Evolutionary conservation across 2,888 invertebrate species (phyloP), one percentile per base, ranked within the genome.

Genomic region (Sceliomorpha sp.): DNA sequence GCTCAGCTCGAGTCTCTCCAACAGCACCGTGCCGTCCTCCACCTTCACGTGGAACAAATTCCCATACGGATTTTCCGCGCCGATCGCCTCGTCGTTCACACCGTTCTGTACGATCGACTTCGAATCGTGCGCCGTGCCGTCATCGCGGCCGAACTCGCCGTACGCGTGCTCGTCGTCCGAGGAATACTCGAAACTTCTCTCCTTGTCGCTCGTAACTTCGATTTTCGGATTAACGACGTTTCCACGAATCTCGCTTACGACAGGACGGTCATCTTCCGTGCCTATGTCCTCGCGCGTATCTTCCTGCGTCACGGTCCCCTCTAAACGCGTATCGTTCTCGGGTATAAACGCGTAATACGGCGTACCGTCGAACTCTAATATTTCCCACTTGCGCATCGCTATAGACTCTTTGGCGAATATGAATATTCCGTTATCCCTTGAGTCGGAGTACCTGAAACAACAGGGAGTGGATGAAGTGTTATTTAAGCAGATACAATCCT

Each of bases 371-470:
- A 87, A 88, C 34, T 88, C 88, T 60, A 88, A 73, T 56, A 88
- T 87, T 58, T 88, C 88, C 88, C 88, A 88, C 47, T 87, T 87
- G 53, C 78, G 81, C 88, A 88, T 88, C 7, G 86, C 77, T 36
- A 88, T 77, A 9, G 87, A 83, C 55, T 84, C 85, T 34, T 82
- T 81, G 50, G 84, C 84, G 76, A 81, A 85, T 74, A 84, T 77
- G 72, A 88, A 88, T 51, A 85, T 76, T 20, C 88, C 88, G 32
- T 82, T 85, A 50, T 72, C 73, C 37, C 42, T 67, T 60, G 58
- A 73, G 40, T 73, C 74, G 45, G 70, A 70, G 29, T 70, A 80
- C 72, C 88, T 88, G 87, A 80, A 88, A 88, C 85, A 87, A 63
- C 58, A 80, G 72, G 72, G 40, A 53, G 14, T 42, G 36, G n/a